Evolutionary conservation across 2,797 vertebrate species (phyloP).

Genomic region (Pseudochirops cupreus): DNA sequence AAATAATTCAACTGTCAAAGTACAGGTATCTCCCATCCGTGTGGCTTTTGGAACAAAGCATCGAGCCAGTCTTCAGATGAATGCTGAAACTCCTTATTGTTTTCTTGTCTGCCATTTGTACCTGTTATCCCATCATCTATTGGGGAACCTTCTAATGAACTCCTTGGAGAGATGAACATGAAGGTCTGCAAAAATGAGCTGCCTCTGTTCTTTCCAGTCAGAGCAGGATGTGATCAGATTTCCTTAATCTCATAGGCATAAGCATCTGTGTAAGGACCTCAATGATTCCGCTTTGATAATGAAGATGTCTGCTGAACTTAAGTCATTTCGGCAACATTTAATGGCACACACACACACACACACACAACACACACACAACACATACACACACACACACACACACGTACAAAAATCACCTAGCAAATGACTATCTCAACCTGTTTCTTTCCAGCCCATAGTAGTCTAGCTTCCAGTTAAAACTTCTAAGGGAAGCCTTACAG

Average conservation of each 20-base stretch:
- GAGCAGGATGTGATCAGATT: conserved; percentile 57
- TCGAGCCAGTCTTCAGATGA: conserved; percentile 72
- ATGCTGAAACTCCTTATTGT: conserved; percentile 77
- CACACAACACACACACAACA: too few relatives aligned
- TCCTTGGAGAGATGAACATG: conserved; percentile 56
- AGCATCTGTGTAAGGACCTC: conserved; percentile 4
- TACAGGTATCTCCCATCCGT: conserved; percentile 43
- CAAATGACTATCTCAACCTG: conserved; percentile 42
- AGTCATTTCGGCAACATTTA: neutral
- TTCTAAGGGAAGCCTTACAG: conserved; percentile 57
- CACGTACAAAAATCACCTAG: conserved; percentile 15
- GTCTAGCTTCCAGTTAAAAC: conserved; percentile 53
- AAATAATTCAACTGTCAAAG: conserved; percentile 80
- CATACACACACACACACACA: too few relatives aligned
- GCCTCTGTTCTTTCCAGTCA: conserved; percentile 48
- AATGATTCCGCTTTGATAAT: conserved; percentile 10
- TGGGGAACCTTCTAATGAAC: conserved; percentile 71
- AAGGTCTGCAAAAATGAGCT: neutral
- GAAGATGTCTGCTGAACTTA: neutral
- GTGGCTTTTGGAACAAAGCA: conserved; percentile 77
- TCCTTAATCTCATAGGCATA: neutral
- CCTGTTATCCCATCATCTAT: conserved; percentile 74
- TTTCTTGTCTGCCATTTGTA: conserved; percentile 75
- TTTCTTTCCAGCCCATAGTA: neutral
- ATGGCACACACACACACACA: neutral